Base-by-base conservation (phyloP, 2,113 vertebrate genomes). In the Synodontis membranacea region DNA sequence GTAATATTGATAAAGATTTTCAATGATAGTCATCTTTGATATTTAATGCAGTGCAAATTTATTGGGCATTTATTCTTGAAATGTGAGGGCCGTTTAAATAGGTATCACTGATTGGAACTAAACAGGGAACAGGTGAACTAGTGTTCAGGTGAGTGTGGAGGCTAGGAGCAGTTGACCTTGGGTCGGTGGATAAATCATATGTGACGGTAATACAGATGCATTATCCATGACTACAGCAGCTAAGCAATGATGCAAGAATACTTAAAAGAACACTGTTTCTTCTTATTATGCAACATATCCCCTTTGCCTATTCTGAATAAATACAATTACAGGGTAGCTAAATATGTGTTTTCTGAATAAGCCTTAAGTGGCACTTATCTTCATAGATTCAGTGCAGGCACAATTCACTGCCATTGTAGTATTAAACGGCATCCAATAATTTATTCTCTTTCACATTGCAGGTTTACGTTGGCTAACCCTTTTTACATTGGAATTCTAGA, bases 1-100 rank as follows among this genome's bases (percentile, higher is more conserved):
- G 68, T 74, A 58, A 58, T 75, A 70, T 28, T 37, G 34, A 84
- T 60, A 21, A 28, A 52, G 31, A n/a, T 3, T 84, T 84, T 54
- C 28, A 17, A 84, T 39, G 25, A 31, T 21, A 12, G 23, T 44
- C 6, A 42, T 31, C 44, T 8, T 46, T 76, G 17, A 84, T 62
- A 23, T 60, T 56, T 75, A 31, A n/a, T n/a, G n/a, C n/a, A n/a
- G n/a, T 80, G 12, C 46, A n/a, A 44, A 31, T 42, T 17, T 39
- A 58, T 19, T 64, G 42, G 31, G 12, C 19, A 72, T 81, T 81
- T 15, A 48, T 48, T 50, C 5, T 76, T 28, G 25, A 76, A 64
- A 10, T 64, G 60, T 60, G 23, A 60, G 28, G 60, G n/a, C 28
- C 7, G 25, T 8, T 62, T n/a, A 11, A 62, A 62, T 28, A 62